Evolutionary conservation across 2,888 invertebrate species (phyloP).

Genomic region (Caenorhabditis imperialis): DNA sequence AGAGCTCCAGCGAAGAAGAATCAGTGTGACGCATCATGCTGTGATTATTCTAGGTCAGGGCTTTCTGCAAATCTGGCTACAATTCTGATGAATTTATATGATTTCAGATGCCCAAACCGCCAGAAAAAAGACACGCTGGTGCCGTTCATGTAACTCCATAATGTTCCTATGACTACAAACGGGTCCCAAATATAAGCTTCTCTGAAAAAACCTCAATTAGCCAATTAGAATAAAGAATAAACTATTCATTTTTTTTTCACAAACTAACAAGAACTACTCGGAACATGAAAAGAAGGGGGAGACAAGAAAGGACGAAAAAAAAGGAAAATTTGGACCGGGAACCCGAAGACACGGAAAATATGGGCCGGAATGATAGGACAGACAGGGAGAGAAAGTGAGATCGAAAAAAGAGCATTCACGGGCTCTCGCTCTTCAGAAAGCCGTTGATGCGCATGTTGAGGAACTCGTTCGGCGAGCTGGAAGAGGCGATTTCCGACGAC

Average conservation of each 20-base stretch:
- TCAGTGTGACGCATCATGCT: conserved; percentile 42
- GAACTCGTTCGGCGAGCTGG: conserved; percentile 36
- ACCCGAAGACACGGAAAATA: conserved; percentile 26
- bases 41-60: conserved; percentile 38
- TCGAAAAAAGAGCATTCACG: conserved; percentile 12
- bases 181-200: too few relatives aligned
- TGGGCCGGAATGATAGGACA: conserved; percentile 34
- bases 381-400: background rate
- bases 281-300: conserved; percentile 6
- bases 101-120: conserved; percentile 23
- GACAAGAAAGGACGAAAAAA: too few relatives aligned
- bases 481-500: conserved; percentile 18
- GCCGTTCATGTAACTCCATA: conserved; percentile 22
- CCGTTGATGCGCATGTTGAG: conserved; percentile 29
- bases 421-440: conserved; percentile 32
- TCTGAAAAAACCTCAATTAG: too few relatives aligned
- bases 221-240: too few relatives aligned
- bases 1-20: conserved; percentile 7
- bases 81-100: background rate
- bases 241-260: too few relatives aligned
- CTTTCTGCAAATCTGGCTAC: background rate
- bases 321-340: conserved; percentile 14
- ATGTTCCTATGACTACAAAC: too few relatives aligned
- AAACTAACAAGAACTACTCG: too few relatives aligned
- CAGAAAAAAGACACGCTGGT: conserved; percentile 40